Conservation (phyloP, 2,888 invertebrate species). For the Drosophila testacea region DNA sequence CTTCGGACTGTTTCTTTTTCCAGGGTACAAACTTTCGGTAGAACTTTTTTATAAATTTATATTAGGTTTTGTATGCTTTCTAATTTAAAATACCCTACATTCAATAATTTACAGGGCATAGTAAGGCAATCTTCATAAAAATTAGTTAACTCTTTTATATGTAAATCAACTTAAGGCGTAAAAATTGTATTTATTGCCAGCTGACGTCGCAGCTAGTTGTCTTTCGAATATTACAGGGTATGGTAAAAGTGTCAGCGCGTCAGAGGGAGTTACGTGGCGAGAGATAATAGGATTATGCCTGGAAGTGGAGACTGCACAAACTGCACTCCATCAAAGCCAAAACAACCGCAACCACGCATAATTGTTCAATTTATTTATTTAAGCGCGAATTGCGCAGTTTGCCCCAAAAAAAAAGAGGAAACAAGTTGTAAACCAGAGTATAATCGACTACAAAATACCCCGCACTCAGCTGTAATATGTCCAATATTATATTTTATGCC, state of each 20-base stretch:
- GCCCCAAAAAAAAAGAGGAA: neutral
- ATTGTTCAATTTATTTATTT: slow-evolving; percentile 80
- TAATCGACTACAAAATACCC: neutral
- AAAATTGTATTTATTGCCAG: neutral
- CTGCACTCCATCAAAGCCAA: slow-evolving; percentile 71
- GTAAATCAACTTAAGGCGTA: neutral
- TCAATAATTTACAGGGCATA: no score
- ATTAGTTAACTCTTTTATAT: no score
- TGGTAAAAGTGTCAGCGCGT: slow-evolving; percentile 2
- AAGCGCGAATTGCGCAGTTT: slow-evolving; percentile 63
- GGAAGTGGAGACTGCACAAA: slow-evolving; percentile 23
- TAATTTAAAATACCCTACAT: no score
- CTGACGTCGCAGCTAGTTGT: neutral
- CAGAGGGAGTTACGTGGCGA: slow-evolving; percentile 14
- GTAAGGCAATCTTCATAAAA: no score
- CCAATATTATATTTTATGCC: no score
- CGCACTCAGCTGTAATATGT: neutral
- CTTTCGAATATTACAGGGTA: slow-evolving; percentile 26
- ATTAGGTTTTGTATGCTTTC: no score
- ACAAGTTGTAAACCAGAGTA: neutral
- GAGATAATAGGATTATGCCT: slow-evolving; percentile 71
- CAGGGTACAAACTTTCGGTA: neutral
- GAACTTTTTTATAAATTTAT: neutral
- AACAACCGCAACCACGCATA: slow-evolving; percentile 79
- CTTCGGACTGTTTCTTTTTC: neutral